Evolutionary conservation across 2,113 vertebrate genomes (phyloP).

Genomic region (Progne subis): DNA sequence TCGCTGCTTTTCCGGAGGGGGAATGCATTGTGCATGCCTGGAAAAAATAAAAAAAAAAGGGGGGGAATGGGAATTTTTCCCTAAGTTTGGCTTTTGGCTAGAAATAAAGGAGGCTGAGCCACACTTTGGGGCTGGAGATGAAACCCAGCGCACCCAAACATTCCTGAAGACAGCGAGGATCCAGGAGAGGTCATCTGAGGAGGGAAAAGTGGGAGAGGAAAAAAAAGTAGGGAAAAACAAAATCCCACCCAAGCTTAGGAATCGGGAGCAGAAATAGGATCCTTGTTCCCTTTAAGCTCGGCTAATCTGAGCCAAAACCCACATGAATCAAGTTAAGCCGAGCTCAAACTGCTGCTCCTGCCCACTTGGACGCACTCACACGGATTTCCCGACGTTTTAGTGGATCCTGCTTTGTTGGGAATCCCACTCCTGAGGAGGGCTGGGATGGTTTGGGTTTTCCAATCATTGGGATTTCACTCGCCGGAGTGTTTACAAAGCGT

Average conservation of each 20-base stretch:
- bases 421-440: neutral
- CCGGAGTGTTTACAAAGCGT: neutral
- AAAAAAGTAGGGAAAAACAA: fast-evolving
- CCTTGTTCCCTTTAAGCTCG: constrained; percentile 25
- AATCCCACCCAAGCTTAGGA: neutral
- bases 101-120: constrained; percentile 39
- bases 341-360: neutral
- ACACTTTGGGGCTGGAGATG: neutral
- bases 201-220: neutral
- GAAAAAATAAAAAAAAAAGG: too few relatives aligned
- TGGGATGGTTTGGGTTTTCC: neutral
- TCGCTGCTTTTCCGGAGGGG: constrained; percentile 27
- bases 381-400: neutral
- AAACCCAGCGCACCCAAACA: neutral
- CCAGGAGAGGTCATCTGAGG: neutral
- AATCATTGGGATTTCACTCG: neutral
- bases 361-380: neutral
- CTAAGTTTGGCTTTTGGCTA: neutral
- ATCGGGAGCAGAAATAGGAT: constrained; percentile 16
- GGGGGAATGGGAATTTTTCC: neutral
- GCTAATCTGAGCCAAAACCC: constrained; percentile 55
- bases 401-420: neutral
- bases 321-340: constrained; percentile 14
- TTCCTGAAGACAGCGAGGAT: neutral
- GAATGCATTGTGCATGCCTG: neutral